A percentile compares a stretch with the other conserved stretches of the same genome.
phyloP scores from a whole-genome alignment of 2,888 invertebrate species.

The Leptogaster cylindrica region DNA sequence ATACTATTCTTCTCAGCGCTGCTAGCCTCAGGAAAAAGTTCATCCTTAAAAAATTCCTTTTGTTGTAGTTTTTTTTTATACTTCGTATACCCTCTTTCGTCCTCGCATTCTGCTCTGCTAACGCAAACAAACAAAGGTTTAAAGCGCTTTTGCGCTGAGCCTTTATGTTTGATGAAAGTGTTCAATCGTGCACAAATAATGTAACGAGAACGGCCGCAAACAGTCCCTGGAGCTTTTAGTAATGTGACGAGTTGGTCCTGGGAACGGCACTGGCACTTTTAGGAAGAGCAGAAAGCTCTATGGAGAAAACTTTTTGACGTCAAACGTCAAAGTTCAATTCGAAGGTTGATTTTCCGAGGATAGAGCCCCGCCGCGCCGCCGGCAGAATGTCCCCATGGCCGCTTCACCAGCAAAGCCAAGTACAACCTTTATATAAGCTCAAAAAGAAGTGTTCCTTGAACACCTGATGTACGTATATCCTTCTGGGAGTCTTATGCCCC shows the following conservation, averaged over 20 bases:
- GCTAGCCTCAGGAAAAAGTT: background rate
- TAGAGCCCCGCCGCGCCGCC: background rate
- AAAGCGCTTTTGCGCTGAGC: slow-evolving; percentile 34
- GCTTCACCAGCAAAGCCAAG: no score
- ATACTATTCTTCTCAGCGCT: background rate
- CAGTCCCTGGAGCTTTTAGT: no score
- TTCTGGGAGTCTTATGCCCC: no score
- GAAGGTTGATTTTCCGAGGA: slow-evolving; percentile 2
- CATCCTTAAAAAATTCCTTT: slow-evolving; percentile 15
- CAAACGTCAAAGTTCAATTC: slow-evolving; percentile 36
- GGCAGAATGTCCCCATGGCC: no score
- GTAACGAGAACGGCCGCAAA: slow-evolving; percentile 20
- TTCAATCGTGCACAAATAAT: slow-evolving; percentile 39
- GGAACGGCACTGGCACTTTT: background rate
- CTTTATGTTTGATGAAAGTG: slow-evolving; percentile 39
- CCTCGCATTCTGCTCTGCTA: slow-evolving; percentile 27
- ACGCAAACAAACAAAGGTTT: slow-evolving; percentile 38
- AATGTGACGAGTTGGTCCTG: background rate
- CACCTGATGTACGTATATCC: no score
- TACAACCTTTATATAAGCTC: no score
- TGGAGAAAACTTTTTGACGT: slow-evolving; percentile 28
- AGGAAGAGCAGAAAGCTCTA: slow-evolving; percentile 25
- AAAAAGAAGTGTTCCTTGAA: no score
- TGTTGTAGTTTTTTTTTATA: no score
- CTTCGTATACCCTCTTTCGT: slow-evolving; percentile 13